These are phyloP conservation scores for Stichopus horrens DNA, from an alignment of 53 echinoderm and acorn worm genomes.

Conservation along the genomic window DNA sequence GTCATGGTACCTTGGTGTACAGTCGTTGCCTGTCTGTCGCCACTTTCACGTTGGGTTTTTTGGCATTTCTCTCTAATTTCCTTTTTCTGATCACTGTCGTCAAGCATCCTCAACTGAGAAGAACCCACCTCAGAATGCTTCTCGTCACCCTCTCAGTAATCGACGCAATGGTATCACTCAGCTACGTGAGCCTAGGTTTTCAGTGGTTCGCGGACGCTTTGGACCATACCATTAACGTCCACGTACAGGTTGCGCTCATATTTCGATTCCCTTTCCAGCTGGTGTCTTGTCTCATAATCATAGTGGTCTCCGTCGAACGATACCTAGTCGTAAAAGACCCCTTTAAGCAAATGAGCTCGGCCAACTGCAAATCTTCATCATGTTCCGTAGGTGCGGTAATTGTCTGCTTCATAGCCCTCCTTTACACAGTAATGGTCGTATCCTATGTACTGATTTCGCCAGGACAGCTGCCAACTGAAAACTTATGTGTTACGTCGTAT, in stretches of 20 bases:
- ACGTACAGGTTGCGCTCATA: neutral
- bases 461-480: neutral
- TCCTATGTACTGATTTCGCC: neutral
- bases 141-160: neutral
- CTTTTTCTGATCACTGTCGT: neutral
- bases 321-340: neutral
- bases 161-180: neutral
- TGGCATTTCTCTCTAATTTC: neutral
- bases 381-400: neutral
- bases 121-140: neutral
- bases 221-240: neutral
- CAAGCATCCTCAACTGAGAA: neutral
- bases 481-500: neutral
- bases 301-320: neutral
- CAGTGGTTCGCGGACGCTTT: neutral
- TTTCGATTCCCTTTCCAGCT: constrained; percentile 4
- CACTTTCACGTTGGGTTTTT: neutral
- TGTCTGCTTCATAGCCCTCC: neutral
- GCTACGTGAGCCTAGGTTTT: neutral
- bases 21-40: too few relatives aligned
- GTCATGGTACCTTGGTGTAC: too few relatives aligned
- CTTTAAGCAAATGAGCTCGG: neutral
- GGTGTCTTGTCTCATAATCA: neutral
- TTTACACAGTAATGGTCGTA: neutral
- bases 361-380: neutral